Base-by-base conservation (phyloP, 2,797 vertebrate species). In the Pangasius krempfi region DNA sequence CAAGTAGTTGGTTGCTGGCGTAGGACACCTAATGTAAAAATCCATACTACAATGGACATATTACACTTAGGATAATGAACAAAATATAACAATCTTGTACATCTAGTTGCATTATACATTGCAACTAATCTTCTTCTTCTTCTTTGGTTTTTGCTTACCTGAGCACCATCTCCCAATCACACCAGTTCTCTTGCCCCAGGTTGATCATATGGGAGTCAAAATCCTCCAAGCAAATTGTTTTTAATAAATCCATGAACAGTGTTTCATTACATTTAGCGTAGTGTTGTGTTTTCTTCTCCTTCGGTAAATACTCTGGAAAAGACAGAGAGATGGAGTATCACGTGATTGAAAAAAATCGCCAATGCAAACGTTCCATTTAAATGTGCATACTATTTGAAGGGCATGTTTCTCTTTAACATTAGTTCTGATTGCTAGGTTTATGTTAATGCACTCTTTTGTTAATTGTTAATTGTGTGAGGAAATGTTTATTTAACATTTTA, bases 161-260 rank as follows among this genome's bases (percentile, higher is more conserved):
- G 20, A 87, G n/a, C 47, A 87, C 75, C 75, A 54, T 37, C 30
- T 87, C 86, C 78, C 33, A 87, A 1, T 81, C 4, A n/a, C 86
- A 87, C 78, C 78, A 87, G n/a, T 79, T 20, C 5, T 62, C 73
- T 27, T 82, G 0, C 6, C 6, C 25, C n/a, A 87, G 30, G 2
- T 16, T 1, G 1, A 0, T 5, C 86, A 87, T 87, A 0, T 1
- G 0, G 0, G 0, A 0, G 6, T 50, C 0, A n/a, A 87, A 87
- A 0, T 0, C 0, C 0, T 9, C 0, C 5, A 66, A 2, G 20
- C 86, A 87, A 62, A 1, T 3, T 9, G 0, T 0, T 14, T 0
- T 7, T 0, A 44, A 44, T 8, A 1, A 44, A 44, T 44, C 6
- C 44, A 12, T 72, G 25, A 86, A 12, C 1, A 47, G 2, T 6